Conservation (phyloP, 2,888 invertebrate genomes). For the Drosophila multiciliata region DNA sequence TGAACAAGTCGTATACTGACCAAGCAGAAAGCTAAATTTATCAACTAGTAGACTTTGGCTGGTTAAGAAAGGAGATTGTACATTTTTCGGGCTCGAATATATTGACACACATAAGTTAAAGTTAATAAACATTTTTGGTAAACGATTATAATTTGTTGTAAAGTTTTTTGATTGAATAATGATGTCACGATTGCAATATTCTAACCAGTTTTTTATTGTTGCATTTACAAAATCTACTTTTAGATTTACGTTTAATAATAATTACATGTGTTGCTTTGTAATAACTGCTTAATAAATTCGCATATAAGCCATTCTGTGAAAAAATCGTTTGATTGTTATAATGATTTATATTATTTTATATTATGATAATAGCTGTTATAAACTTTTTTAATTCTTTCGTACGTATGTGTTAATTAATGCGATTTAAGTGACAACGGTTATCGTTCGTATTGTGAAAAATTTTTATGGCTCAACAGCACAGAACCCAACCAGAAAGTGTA, state of each 20-base stretch:
- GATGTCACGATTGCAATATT: background rate
- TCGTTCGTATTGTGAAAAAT: conserved; percentile 45
- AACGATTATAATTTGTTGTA: background rate
- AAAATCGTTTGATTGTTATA: background rate
- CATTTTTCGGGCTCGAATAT: background rate
- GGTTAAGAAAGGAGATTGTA: background rate
- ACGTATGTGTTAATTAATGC: background rate
- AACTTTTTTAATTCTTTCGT: background rate
- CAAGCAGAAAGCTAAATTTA: background rate
- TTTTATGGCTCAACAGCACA: conserved; percentile 16
- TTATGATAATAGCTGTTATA: background rate
- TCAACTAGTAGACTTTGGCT: background rate
- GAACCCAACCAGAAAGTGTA: conserved; percentile 38
- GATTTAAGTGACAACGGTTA: conserved; percentile 36
- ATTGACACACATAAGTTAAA: background rate
- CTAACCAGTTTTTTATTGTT: background rate
- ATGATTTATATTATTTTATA: background rate
- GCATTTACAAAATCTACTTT: background rate
- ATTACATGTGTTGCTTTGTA: background rate
- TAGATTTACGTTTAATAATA: background rate
- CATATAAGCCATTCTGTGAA: background rate
- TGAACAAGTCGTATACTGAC: background rate
- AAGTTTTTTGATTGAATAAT: background rate
- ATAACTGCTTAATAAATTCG: background rate
- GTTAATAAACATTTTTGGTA: background rate